Conservation (phyloP, 2,797 vertebrate genomes). For the Tenualosa ilisha region DNA sequence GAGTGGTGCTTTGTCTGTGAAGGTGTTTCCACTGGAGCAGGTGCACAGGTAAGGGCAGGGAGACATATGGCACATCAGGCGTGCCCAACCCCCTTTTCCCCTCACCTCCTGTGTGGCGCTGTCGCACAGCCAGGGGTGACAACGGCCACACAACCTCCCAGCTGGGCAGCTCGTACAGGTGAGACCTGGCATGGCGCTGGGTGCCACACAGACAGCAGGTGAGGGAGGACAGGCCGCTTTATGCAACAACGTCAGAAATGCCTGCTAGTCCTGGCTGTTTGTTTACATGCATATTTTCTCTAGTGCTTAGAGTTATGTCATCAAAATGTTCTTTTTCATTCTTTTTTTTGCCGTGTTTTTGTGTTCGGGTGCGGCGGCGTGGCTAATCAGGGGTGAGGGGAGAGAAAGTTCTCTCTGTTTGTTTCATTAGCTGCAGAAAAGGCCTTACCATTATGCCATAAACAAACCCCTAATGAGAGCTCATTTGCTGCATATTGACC, state of each 20-base stretch:
- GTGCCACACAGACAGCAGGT: neutral
- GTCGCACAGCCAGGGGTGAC: slow-evolving; percentile 30
- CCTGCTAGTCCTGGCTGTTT: neutral
- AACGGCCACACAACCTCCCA: neutral
- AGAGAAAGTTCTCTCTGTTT: slow-evolving; percentile 33
- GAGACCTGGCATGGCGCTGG: neutral
- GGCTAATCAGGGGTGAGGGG: slow-evolving; percentile 41
- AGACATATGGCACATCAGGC: slow-evolving; percentile 48
- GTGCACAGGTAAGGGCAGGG: slow-evolving; percentile 33
- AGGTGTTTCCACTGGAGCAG: slow-evolving; percentile 25
- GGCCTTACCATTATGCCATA: slow-evolving; percentile 57
- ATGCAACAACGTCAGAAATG: neutral
- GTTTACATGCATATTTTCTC: neutral
- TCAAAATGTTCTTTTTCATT: neutral
- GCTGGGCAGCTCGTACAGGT: slow-evolving; percentile 23
- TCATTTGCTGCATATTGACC: slow-evolving; percentile 63
- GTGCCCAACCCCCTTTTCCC: neutral
- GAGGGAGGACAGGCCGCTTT: neutral
- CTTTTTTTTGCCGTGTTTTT: neutral
- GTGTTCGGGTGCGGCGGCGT: neutral
- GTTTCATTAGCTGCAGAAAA: slow-evolving; percentile 56
- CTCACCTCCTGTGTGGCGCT: slow-evolving; percentile 23
- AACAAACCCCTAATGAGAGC: slow-evolving; percentile 66
- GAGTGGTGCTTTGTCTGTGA: slow-evolving; percentile 35
- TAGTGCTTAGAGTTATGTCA: neutral